Percentiles rank a stretch among this genome's conserved stretches.
Evolutionary conservation across 2,888 invertebrate species (phyloP).

Genomic region (Macrophya annulata): DNA sequence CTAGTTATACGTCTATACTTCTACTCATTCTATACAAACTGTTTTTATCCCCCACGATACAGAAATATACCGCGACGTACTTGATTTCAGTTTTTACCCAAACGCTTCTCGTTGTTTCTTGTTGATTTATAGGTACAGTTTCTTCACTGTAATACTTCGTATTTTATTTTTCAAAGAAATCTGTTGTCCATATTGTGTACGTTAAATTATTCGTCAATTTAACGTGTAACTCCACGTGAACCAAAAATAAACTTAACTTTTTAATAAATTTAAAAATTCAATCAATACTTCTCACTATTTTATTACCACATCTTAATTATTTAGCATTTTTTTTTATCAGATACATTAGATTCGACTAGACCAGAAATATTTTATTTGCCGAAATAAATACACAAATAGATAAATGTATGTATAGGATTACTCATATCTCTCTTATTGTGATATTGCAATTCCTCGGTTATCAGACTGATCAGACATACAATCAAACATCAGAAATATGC

Average conservation of each 20-base stretch:
- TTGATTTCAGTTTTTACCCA: neutral
- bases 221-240: neutral
- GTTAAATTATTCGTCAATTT: neutral
- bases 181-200: neutral
- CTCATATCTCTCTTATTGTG: neutral
- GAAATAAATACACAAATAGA: neutral
- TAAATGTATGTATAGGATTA: neutral
- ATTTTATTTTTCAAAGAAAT: neutral
- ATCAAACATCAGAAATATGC: neutral
- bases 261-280: neutral
- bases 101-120: neutral
- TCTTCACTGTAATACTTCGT: neutral
- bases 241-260: neutral
- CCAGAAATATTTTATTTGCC: neutral
- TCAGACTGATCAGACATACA: conserved; percentile 12
- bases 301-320: neutral
- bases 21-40: neutral
- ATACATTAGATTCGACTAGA: neutral
- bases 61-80: conserved; percentile 13
- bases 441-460: conserved; percentile 12
- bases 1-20: neutral
- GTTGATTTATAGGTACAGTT: neutral
- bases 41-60: neutral
- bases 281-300: neutral
- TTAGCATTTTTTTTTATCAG: neutral